Percentiles rank a stretch among this genome's conserved stretches.
These are phyloP conservation scores for Sardina pilchardus DNA, from an alignment of 2,113 vertebrate genomes.

Conservation along the genomic window DNA sequence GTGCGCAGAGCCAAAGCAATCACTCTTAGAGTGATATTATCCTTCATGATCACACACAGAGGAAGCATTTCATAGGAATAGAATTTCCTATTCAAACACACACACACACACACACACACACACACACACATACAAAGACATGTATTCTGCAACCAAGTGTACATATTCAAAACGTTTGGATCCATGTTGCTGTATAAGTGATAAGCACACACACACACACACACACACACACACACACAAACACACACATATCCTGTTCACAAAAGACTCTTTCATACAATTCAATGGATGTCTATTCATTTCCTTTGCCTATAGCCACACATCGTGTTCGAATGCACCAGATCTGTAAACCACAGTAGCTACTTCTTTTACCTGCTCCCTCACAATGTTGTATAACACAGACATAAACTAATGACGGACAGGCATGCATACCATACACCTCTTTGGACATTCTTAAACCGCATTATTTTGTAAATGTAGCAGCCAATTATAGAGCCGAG, in stretches of 20 bases:
- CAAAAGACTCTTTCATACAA: conserved; percentile 22
- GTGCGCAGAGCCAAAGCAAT: not conserved
- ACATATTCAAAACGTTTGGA: no score
- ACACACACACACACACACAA: not conserved
- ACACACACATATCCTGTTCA: conserved; percentile 15
- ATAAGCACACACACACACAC: conserved; percentile 67
- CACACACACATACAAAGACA: not conserved
- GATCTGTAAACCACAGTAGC: no score
- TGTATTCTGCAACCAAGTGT: conserved; percentile 51
- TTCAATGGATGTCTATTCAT: conserved; percentile 4
- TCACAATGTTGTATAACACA: not conserved
- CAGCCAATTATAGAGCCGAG: not conserved
- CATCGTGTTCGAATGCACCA: no score
- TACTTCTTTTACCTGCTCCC: not conserved
- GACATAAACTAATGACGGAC: not conserved
- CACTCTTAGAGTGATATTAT: not conserved
- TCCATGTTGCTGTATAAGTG: conserved; percentile 39
- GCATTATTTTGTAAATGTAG: not conserved
- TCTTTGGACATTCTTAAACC: not conserved
- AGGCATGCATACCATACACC: no score
- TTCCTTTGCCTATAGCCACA: no score
- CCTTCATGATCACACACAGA: not conserved
- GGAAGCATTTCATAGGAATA: no score
- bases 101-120: not conserved
- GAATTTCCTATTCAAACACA: not conserved